These are phyloP conservation scores for Tapirus indicus DNA, from an alignment of 2,797 vertebrate species.

Conservation along the genomic window DNA sequence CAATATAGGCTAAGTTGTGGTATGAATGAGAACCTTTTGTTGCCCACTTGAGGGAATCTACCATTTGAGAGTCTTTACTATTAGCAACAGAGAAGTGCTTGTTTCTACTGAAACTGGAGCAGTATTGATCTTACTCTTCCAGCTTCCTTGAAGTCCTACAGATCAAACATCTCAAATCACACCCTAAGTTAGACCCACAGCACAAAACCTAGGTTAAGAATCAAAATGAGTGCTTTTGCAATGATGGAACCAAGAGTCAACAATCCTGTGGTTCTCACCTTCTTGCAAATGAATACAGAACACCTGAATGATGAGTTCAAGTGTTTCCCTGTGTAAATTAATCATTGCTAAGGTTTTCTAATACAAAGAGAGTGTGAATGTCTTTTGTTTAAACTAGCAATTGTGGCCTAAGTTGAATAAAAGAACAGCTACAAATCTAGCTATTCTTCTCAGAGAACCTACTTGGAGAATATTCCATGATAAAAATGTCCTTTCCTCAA, in stretches of 20 bases:
- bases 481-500: not conserved
- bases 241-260: not conserved
- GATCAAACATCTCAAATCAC: constrained; percentile 14
- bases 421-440: not conserved
- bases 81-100: not conserved
- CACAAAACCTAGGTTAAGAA: not conserved
- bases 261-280: not conserved
- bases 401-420: not conserved
- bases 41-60: not conserved
- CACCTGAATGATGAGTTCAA: not conserved
- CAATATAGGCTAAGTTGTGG: not conserved
- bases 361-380: not conserved
- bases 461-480: not conserved
- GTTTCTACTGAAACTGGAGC: not conserved
- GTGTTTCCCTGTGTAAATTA: not conserved
- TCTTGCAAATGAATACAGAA: not conserved
- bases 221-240: not conserved
- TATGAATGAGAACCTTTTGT: not conserved
- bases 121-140: not conserved
- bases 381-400: not conserved
- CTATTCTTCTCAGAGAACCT: not conserved
- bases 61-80: not conserved
- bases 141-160: not conserved
- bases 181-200: not conserved
- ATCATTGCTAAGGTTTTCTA: not conserved